Conservation (phyloP, 2,113 vertebrate genomes). For the Chunga burmeisteri region DNA sequence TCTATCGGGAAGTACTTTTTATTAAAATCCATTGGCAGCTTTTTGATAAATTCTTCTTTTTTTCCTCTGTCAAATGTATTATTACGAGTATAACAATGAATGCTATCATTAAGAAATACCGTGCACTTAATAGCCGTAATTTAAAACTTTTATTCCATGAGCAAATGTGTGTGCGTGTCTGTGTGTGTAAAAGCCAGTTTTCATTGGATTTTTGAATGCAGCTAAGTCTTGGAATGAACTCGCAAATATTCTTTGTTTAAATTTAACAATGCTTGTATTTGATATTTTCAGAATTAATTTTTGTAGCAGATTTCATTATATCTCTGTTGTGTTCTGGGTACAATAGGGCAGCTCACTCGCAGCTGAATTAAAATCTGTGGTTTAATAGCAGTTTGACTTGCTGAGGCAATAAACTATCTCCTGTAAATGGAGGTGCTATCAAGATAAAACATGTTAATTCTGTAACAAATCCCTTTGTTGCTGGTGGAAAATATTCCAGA, state of each 20-base stretch:
- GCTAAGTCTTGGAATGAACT: not conserved
- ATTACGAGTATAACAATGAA: conserved; percentile 26
- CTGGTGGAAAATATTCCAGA: not conserved
- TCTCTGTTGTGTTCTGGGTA: not conserved
- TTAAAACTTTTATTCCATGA: not conserved
- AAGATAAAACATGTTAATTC: conserved; percentile 24
- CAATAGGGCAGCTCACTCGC: not conserved
- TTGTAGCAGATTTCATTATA: conserved; percentile 22
- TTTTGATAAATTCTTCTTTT: not conserved
- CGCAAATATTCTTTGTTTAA: conserved; percentile 41
- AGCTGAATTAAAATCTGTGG: conserved; percentile 10
- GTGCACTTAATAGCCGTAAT: conserved; percentile 17
- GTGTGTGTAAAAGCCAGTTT: conserved; percentile 14
- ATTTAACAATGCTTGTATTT: conserved; percentile 26
- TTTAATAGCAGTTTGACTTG: conserved; percentile 49
- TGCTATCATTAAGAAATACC: conserved; percentile 34
- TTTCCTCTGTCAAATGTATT: conserved; percentile 1
- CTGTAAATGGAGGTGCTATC: not conserved
- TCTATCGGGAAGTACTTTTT: conserved; percentile 15
- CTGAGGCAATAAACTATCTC: not conserved
- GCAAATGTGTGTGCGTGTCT: not conserved
- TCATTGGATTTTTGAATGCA: not conserved
- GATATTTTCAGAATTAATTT: conserved; percentile 54
- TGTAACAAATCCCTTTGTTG: not conserved
- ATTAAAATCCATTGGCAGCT: conserved; percentile 34